Percentiles rank a stretch among this genome's conserved stretches.
Evolutionary conservation across 2,113 vertebrate genomes (phyloP).

Genomic region (Leptocoma aspasia): DNA sequence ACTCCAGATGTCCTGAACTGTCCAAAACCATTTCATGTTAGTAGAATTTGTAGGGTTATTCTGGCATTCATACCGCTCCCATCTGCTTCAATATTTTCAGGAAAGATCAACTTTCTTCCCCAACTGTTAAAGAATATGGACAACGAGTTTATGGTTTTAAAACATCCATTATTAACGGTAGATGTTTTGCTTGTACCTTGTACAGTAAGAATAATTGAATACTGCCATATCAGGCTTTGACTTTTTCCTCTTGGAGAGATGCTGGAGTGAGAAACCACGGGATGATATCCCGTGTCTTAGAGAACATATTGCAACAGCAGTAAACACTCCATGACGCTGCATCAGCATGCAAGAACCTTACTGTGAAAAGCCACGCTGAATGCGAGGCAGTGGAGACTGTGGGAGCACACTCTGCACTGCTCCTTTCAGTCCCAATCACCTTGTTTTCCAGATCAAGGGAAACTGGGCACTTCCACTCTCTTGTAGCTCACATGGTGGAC

Average conservation of each 20-base stretch:
- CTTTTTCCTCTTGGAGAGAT: not conserved
- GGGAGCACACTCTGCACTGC: not conserved
- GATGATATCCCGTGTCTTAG: not conserved
- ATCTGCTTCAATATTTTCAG: constrained; percentile 60
- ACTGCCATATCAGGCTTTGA: not conserved
- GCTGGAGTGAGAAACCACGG: not conserved
- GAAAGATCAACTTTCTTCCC: constrained; percentile 58
- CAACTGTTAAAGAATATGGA: constrained; percentile 25
- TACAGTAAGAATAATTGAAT: not conserved
- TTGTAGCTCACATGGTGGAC: not conserved
- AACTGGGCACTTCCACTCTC: not conserved
- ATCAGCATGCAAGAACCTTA: not conserved
- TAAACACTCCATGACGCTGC: not conserved
- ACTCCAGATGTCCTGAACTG: constrained; percentile 59
- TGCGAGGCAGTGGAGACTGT: accelerated
- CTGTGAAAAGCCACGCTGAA: not conserved
- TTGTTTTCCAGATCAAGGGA: not conserved
- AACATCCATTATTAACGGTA: not conserved
- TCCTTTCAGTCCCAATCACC: not conserved
- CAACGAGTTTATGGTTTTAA: not conserved
- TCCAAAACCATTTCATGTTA: constrained; percentile 26
- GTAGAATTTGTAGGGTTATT: constrained; percentile 46
- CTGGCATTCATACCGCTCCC: constrained; percentile 19
- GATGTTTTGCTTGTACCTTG: not conserved
- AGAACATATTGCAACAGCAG: not conserved